phyloP scores from a whole-genome alignment of 2,888 invertebrate species.

The Caradrina clavipalpis region DNA sequence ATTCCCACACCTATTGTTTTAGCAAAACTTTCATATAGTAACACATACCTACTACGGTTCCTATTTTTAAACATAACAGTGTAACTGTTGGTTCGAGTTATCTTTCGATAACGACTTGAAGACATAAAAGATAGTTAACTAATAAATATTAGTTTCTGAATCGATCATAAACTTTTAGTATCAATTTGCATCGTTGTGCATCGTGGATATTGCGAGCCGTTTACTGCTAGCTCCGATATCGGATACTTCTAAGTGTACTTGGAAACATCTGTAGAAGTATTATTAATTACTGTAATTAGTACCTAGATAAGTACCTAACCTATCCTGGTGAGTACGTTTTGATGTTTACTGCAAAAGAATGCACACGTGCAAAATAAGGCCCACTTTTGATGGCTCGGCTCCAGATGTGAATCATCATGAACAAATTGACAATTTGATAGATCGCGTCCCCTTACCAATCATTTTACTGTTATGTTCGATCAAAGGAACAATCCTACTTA shows the following conservation, averaged over 20 bases:
- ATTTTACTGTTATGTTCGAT: background rate
- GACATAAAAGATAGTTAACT: conserved; percentile 15
- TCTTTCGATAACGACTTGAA: conserved; percentile 14
- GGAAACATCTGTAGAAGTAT: conserved; percentile 42
- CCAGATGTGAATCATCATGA: conserved; percentile 58
- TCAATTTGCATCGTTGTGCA: conserved; percentile 33
- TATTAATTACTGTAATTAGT: conserved; percentile 41
- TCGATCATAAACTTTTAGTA: conserved; percentile 35
- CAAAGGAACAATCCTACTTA: background rate
- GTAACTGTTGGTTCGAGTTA: background rate
- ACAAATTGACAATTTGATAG: conserved; percentile 69
- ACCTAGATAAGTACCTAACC: conserved; percentile 1
- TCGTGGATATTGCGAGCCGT: conserved; percentile 45
- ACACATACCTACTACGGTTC: background rate
- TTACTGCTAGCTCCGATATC: conserved; percentile 16
- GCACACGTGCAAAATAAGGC: conserved; percentile 29
- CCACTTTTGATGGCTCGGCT: conserved; percentile 52
- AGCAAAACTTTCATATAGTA: conserved; percentile 44
- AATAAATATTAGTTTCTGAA: conserved; percentile 27
- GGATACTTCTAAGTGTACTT: conserved; percentile 25
- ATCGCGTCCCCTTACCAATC: conserved; percentile 47
- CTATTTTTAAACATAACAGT: conserved; percentile 16
- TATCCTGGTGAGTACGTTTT: conserved; percentile 22
- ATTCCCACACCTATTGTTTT: conserved; percentile 61
- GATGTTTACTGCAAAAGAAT: background rate